phyloP scores from a whole-genome alignment of 2,797 vertebrate species.

The Falco rusticolus region DNA sequence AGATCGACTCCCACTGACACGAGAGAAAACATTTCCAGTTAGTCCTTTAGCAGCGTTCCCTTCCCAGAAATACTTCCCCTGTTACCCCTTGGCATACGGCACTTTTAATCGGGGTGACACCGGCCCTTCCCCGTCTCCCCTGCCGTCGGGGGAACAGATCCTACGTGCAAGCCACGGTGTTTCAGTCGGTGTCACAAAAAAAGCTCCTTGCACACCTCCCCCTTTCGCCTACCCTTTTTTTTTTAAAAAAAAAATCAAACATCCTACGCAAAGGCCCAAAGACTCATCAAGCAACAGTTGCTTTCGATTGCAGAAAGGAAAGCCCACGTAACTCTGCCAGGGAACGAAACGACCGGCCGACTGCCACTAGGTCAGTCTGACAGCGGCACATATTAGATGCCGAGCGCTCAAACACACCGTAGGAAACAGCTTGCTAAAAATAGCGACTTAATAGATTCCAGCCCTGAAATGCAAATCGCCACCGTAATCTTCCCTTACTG shows the following conservation, averaged over 20 bases:
- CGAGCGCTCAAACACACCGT: rapidly evolving
- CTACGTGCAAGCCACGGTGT: rapidly evolving
- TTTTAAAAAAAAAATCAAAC: too few relatives aligned
- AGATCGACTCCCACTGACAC: conserved; percentile 87
- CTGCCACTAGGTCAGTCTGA: neutral
- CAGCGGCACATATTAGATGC: neutral
- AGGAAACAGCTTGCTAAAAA: neutral
- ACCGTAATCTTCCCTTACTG: too few relatives aligned
- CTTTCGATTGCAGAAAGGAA: neutral
- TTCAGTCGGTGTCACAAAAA: neutral
- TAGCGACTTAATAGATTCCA: neutral
- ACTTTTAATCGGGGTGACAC: neutral
- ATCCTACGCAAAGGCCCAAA: rapidly evolving
- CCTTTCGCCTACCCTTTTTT: neutral
- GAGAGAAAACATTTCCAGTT: neutral
- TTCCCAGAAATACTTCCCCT: rapidly evolving
- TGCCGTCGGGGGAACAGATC: rapidly evolving
- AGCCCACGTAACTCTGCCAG: rapidly evolving
- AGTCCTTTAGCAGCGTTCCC: neutral
- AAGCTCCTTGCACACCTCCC: rapidly evolving
- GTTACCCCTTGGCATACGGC: neutral
- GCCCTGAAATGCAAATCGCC: neutral
- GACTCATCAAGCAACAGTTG: neutral
- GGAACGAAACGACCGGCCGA: neutral
- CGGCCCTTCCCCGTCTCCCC: neutral